Evolutionary conservation across 2,113 vertebrate genomes (phyloP).

Genomic region (Enhydra lutris): DNA sequence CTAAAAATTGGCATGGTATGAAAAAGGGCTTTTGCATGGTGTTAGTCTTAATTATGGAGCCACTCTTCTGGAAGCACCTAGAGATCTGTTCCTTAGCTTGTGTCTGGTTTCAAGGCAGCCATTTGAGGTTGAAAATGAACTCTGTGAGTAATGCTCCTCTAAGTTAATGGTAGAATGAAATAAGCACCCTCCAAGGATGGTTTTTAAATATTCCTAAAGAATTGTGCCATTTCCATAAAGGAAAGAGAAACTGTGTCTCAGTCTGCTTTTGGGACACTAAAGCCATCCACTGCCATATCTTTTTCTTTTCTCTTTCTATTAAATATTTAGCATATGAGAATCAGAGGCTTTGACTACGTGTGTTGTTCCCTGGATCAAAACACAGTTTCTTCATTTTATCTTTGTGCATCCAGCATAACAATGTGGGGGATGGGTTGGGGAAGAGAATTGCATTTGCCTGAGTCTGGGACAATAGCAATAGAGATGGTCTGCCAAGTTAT

Average conservation of each 20-base stretch:
- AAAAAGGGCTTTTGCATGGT: neutral
- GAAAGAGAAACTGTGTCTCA: slow-evolving; percentile 63
- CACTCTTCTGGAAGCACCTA: slow-evolving; percentile 20
- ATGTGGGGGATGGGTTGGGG: too few relatives aligned
- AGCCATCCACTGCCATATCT: slow-evolving; percentile 10
- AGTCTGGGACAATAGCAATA: neutral
- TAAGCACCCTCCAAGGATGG: slow-evolving; percentile 42
- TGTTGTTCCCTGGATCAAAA: neutral
- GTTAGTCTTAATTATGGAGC: slow-evolving; percentile 65
- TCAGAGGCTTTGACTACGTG: neutral
- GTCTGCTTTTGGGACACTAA: slow-evolving; percentile 53
- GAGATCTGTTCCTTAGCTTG: slow-evolving; percentile 40
- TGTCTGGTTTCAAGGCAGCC: slow-evolving; percentile 62
- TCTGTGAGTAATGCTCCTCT: slow-evolving; percentile 42
- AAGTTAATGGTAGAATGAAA: slow-evolving; percentile 68
- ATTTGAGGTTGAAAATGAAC: slow-evolving; percentile 69
- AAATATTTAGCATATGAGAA: slow-evolving; percentile 66
- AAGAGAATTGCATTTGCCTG: neutral
- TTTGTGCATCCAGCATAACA: neutral
- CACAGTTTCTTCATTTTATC: neutral
- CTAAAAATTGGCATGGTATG: neutral
- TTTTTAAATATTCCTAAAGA: slow-evolving; percentile 57
- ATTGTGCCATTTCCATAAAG: slow-evolving; percentile 30
- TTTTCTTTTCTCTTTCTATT: slow-evolving; percentile 66
- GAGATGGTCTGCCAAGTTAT: neutral